These are phyloP conservation scores for Himantopus leucocephalus DNA, from an alignment of 2,113 vertebrate species.

Conservation along the genomic window DNA sequence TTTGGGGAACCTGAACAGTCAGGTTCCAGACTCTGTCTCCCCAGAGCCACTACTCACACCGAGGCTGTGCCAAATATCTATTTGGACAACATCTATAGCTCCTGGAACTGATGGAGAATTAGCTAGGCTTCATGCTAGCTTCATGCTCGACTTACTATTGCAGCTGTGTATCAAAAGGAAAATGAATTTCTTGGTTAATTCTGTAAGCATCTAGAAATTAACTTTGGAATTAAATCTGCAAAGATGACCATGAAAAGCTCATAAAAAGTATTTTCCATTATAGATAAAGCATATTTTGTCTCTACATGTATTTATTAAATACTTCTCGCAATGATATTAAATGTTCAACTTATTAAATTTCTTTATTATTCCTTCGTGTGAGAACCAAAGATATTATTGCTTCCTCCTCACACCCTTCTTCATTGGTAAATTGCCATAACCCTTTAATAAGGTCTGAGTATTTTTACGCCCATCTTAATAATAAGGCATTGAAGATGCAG, in stretches of 20 bases:
- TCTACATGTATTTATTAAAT: not conserved
- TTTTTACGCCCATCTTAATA: not conserved
- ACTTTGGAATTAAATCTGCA: not conserved
- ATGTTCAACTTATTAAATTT: not conserved
- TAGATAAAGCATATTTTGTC: not conserved
- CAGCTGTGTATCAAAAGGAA: not conserved
- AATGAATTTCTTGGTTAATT: not conserved
- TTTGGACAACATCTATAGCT: not conserved
- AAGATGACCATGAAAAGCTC: not conserved
- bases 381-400: not conserved
- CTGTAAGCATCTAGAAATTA: conserved; percentile 1
- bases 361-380: not conserved
- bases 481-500: not conserved
- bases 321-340: not conserved
- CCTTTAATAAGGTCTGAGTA: not conserved
- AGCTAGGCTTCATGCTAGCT: not conserved
- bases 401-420: not conserved
- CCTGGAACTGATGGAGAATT: not conserved
- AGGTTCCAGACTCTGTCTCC: not conserved
- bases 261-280: not conserved
- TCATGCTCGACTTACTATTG: not conserved
- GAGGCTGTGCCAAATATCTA: not conserved
- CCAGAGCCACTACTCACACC: not conserved
- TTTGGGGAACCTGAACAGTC: not conserved
- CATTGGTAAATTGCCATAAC: not conserved